Conservation (phyloP, 2,797 vertebrate genomes). For the Pyrrhura leucotis region DNA sequence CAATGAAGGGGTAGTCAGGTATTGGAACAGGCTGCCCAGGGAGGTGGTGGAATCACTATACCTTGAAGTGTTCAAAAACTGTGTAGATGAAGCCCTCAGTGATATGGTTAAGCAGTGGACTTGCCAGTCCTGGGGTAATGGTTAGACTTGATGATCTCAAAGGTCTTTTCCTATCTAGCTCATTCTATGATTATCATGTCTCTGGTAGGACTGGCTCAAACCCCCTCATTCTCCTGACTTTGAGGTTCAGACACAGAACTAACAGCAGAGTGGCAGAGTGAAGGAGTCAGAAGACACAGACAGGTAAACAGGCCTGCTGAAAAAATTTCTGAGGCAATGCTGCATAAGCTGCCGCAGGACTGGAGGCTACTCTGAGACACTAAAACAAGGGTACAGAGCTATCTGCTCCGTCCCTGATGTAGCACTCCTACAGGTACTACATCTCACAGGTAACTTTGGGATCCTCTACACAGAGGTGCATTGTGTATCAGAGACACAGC, state of each 20-base stretch:
- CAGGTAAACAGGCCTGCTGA: neutral
- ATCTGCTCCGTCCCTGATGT: neutral
- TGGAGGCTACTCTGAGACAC: rapidly evolving
- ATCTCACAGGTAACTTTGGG: neutral
- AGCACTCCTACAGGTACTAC: rapidly evolving
- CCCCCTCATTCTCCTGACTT: neutral
- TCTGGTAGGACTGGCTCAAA: neutral
- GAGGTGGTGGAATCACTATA: neutral
- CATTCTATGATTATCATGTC: neutral
- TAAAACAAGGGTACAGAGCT: neutral
- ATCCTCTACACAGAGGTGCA: neutral
- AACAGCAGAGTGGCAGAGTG: neutral
- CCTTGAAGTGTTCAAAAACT: neutral
- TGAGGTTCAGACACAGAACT: neutral
- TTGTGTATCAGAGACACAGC: rapidly evolving
- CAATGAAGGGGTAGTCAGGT: neutral
- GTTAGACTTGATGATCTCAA: neutral
- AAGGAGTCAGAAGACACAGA: neutral
- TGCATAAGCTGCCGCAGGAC: neutral
- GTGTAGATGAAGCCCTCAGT: neutral
- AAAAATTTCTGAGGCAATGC: neutral
- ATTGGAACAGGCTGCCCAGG: neutral
- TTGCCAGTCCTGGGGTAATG: neutral
- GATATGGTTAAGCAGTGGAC: neutral
- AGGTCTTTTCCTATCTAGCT: neutral